Percentiles rank a stretch among this genome's conserved stretches.
phyloP scores from a whole-genome alignment of 2,797 vertebrate species.

The Lacerta bilineata region DNA sequence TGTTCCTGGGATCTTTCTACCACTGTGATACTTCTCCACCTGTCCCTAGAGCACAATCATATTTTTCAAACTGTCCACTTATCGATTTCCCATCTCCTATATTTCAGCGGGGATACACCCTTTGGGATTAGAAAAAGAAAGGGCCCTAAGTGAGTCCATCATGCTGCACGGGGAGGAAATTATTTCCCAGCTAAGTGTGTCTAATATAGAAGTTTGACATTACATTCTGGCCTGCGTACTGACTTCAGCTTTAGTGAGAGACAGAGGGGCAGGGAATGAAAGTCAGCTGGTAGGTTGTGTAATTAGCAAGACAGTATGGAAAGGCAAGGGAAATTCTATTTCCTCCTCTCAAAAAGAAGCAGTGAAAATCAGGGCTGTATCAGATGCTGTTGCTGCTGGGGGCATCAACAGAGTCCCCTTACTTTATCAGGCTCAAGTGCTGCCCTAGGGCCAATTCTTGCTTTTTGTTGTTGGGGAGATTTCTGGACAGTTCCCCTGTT shows the following conservation, averaged over 20 bases:
- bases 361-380: neutral
- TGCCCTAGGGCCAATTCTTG: no score
- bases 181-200: rapidly evolving
- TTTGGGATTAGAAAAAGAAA: constrained; percentile 10
- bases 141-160: constrained; percentile 15
- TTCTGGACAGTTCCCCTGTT: no score
- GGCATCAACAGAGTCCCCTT: no score
- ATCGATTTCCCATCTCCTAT: constrained; percentile 29
- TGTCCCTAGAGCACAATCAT: neutral
- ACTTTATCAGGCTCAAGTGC: no score
- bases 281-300: neutral
- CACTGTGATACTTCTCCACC: neutral
- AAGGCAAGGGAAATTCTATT: neutral
- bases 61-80: constrained; percentile 25
- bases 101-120: neutral
- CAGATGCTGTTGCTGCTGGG: no score
- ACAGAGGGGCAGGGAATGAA: neutral
- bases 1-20: constrained; percentile 7
- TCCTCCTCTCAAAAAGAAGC: no score
- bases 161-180: neutral
- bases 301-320: neutral
- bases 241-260: neutral
- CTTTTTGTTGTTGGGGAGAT: no score
- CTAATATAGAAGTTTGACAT: neutral
- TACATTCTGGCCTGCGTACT: neutral